These are phyloP conservation scores for Drosophila pseudoananassae DNA, from an alignment of 1,140 invertebrate species.

Conservation along the genomic window DNA sequence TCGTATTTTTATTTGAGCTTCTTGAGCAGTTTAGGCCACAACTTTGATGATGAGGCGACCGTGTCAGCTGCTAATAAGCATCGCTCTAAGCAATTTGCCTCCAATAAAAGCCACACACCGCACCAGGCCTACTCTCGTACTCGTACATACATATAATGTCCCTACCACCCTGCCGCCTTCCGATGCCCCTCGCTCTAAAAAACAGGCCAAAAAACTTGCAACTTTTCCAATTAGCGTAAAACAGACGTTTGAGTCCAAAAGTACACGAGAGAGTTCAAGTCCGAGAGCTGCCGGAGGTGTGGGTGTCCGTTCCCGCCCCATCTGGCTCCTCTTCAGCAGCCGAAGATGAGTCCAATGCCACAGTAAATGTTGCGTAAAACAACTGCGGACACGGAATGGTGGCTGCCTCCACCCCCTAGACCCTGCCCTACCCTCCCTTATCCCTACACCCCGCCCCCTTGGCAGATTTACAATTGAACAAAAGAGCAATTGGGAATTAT, in stretches of 20 bases:
- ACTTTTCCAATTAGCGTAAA: conserved; percentile 81
- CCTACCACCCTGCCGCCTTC: not conserved
- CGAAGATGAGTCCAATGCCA: conserved; percentile 40
- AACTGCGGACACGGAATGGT: conserved; percentile 58
- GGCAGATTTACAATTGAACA: conserved; percentile 69
- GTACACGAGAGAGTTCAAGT: conserved; percentile 51
- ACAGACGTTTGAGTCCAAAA: conserved; percentile 63
- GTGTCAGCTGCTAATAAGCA: conserved; percentile 81
- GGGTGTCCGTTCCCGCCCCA: conserved; percentile 17
- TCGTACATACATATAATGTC: not conserved
- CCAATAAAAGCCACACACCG: conserved; percentile 76
- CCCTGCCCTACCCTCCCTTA: not conserved
- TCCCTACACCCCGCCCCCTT: not conserved
- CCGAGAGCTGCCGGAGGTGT: conserved; percentile 29
- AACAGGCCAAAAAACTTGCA: conserved; percentile 67
- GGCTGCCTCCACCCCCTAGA: conserved; percentile 9
- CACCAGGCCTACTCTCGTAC: conserved; percentile 1
- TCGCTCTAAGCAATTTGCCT: conserved; percentile 67
- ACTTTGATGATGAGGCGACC: conserved; percentile 65
- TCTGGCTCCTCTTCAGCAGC: not conserved
- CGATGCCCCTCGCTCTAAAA: conserved; percentile 9
- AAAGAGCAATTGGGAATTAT: conserved; percentile 81
- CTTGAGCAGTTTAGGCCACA: conserved; percentile 25
- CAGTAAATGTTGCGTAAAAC: conserved; percentile 80
- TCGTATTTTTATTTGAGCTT: conserved; percentile 30